Evolutionary conservation across 2,888 invertebrate genomes (phyloP), one percentile per base, ranked within the genome.

Genomic region (Folsomia manolachei): DNA sequence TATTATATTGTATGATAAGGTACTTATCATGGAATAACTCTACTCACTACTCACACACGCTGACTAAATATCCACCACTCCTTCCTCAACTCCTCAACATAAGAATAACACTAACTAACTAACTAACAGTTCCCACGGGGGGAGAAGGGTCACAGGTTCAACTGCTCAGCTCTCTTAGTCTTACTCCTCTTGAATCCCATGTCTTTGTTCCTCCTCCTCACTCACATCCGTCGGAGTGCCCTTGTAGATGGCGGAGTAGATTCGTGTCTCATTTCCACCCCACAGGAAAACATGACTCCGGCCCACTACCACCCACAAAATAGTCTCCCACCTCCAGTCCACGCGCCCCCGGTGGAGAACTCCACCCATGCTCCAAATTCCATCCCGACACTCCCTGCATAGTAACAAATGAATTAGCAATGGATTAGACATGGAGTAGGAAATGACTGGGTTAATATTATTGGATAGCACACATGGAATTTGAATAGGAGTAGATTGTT

Each of bases 381-480:
- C 75, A 75, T 9, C 73, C 73, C 1, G 69, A 53, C 1, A 75
- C 60, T 27, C 75, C 75, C 75, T 75, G 39, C n/a, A n/a, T n/a
- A 70, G 18, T 25, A 60, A 7, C 21, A 27, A 21, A 63, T 23
- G 24, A 63, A 52, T n/a, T 14, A n/a, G n/a, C n/a, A n/a, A n/a
- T n/a, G n/a, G n/a, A n/a, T n/a, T n/a, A n/a, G n/a, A n/a, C n/a
- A n/a, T n/a, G n/a, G n/a, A n/a, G n/a, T n/a, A n/a, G n/a, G n/a
- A n/a, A n/a, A n/a, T n/a, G n/a, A n/a, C n/a, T n/a, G n/a, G n/a
- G n/a, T n/a, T n/a, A n/a, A n/a, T n/a, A n/a, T n/a, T n/a, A n/a
- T n/a, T n/a, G n/a, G n/a, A n/a, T n/a, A n/a, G n/a, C n/a, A n/a
- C 73, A 75, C 77, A 71, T 74, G 68, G 26, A 69, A 75, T 19